Conservation (phyloP, 2,113 vertebrate species). For the Petrocephalus zakoni region DNA sequence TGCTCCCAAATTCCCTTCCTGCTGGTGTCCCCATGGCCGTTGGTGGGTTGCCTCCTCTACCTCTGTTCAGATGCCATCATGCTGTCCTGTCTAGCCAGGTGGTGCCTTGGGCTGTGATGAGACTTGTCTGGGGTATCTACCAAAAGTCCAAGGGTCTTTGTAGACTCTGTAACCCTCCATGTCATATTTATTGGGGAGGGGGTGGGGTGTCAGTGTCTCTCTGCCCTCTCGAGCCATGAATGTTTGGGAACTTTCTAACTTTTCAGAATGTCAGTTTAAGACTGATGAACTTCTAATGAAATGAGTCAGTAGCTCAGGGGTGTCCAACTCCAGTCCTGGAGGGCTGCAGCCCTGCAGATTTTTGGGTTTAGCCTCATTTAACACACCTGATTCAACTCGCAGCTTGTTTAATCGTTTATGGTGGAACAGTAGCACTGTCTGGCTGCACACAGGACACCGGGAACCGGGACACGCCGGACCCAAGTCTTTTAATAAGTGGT, state of each 20-base stretch:
- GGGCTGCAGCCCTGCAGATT: no score
- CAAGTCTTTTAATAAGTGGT: no score
- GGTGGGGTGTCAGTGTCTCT: background rate
- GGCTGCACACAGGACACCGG: no score
- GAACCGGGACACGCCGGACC: no score
- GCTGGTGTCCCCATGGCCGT: background rate
- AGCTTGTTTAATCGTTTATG: no score
- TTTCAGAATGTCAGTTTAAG: background rate
- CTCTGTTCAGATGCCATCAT: background rate
- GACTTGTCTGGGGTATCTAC: background rate
- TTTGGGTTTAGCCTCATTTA: no score
- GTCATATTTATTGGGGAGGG: background rate
- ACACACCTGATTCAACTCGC: no score
- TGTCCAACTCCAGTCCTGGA: no score
- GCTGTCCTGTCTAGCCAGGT: background rate
- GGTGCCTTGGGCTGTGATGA: background rate
- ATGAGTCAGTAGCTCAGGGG: background rate
- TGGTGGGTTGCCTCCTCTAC: background rate
- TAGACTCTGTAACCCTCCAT: background rate
- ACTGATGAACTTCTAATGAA: background rate
- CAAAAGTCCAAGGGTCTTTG: background rate
- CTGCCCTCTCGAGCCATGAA: background rate
- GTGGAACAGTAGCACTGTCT: no score
- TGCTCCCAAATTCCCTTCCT: background rate
- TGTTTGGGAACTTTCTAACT: background rate